These are phyloP conservation scores for Panulirus ornatus DNA, from an alignment of 1,140 invertebrate species.

Conservation along the genomic window DNA sequence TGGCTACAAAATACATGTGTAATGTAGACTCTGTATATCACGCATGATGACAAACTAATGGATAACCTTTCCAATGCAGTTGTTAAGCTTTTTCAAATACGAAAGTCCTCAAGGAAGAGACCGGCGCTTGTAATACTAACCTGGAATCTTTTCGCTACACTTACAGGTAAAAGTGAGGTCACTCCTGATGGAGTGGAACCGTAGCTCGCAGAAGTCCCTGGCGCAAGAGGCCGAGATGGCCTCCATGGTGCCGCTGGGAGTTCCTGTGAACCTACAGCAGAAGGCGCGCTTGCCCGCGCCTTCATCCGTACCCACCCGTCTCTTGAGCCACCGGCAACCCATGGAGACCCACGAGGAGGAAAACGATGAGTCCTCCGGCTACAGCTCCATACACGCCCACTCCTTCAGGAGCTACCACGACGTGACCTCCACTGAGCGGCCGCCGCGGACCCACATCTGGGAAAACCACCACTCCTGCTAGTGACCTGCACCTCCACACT, in stretches of 20 bases:
- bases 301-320: not conserved
- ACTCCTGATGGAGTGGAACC: constrained; percentile 59
- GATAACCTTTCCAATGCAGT: no score
- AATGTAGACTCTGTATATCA: no score
- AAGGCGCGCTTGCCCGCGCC: not conserved
- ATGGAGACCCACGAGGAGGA: constrained; percentile 55
- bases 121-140: no score
- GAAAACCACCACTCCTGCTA: constrained; percentile 65
- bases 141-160: not conserved
- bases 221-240: constrained; percentile 37
- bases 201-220: constrained; percentile 36
- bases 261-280: not conserved
- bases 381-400: constrained; percentile 57
- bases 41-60: no score
- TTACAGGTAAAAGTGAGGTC: constrained; percentile 53
- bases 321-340: constrained; percentile 1
- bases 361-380: constrained; percentile 47
- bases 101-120: no score
- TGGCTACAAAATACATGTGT: no score
- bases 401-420: constrained; percentile 61
- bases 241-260: constrained; percentile 51
- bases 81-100: no score
- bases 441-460: constrained; percentile 10
- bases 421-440: not conserved
- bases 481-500: not conserved